Evolutionary conservation across 2,888 invertebrate species (phyloP).

Genomic region (Chrysotoxum bicinctum): DNA sequence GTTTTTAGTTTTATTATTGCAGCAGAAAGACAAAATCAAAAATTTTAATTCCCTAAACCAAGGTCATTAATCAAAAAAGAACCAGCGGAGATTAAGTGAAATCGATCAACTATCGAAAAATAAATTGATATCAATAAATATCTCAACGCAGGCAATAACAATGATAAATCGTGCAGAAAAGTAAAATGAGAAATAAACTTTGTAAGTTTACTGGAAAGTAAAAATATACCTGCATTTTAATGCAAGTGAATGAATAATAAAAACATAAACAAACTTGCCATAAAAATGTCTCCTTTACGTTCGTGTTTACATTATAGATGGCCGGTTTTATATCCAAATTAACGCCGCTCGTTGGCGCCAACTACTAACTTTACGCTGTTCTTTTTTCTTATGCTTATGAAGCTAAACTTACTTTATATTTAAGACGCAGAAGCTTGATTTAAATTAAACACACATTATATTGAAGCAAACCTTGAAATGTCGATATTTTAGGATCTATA

Average conservation of each 20-base stretch:
- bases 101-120: slow-evolving; percentile 1
- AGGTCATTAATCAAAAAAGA: not conserved
- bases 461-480: not conserved
- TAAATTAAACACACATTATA: not conserved
- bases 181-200: not conserved
- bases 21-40: too few relatives aligned
- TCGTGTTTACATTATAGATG: slow-evolving; percentile 53
- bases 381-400: not conserved
- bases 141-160: slow-evolving; percentile 9
- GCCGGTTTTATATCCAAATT: slow-evolving; percentile 54
- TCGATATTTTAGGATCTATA: not conserved
- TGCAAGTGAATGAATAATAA: slow-evolving; percentile 26
- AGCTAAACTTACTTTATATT: not conserved
- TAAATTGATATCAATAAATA: slow-evolving; percentile 32
- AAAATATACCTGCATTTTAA: slow-evolving; percentile 9
- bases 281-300: slow-evolving; percentile 50
- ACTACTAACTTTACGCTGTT: not conserved
- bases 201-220: not conserved
- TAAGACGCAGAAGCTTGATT: not conserved
- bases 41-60: not conserved
- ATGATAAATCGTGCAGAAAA: slow-evolving; percentile 6
- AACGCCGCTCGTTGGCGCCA: slow-evolving; percentile 39
- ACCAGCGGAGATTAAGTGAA: not conserved
- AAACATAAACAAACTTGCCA: slow-evolving; percentile 48
- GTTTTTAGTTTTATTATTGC: too few relatives aligned